These are phyloP conservation scores for Physella acuta DNA, from an alignment of 1,140 invertebrate species.

Conservation along the genomic window DNA sequence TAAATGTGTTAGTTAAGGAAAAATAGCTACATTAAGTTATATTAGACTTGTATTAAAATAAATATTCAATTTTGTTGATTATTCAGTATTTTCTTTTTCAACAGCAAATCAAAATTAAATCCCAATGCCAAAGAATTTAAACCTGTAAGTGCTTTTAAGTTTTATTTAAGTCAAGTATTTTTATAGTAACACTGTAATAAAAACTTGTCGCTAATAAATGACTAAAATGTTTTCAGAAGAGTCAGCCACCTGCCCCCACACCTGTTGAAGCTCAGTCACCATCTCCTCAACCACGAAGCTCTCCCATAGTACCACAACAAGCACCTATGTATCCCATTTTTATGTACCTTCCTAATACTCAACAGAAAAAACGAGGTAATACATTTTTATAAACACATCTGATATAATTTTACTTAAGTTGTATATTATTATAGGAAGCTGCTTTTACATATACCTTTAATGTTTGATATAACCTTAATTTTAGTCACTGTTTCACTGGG, in stretches of 20 bases:
- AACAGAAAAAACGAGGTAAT: too few relatives aligned
- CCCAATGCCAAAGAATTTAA: conserved; percentile 20
- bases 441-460: too few relatives aligned
- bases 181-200: not conserved
- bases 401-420: not conserved
- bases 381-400: not conserved
- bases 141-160: conserved; percentile 10
- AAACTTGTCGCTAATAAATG: too few relatives aligned
- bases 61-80: not conserved
- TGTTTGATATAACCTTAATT: too few relatives aligned
- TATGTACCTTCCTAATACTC: too few relatives aligned
- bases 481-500: conserved; percentile 17
- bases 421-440: not conserved
- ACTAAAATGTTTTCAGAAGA: too few relatives aligned
- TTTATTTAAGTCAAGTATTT: not conserved
- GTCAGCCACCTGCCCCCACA: too few relatives aligned
- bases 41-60: not conserved
- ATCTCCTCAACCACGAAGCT: conserved; percentile 10
- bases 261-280: conserved; percentile 17
- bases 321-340: too few relatives aligned
- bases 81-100: not conserved
- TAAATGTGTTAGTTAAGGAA: not conserved
- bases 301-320: conserved; percentile 12
- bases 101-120: conserved; percentile 18
- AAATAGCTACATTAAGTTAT: not conserved